A percentile compares a stretch with the other conserved stretches of the same genome.
These are phyloP conservation scores for Eilema caniola DNA, from an alignment of 2,888 invertebrate species.

Conservation along the genomic window DNA sequence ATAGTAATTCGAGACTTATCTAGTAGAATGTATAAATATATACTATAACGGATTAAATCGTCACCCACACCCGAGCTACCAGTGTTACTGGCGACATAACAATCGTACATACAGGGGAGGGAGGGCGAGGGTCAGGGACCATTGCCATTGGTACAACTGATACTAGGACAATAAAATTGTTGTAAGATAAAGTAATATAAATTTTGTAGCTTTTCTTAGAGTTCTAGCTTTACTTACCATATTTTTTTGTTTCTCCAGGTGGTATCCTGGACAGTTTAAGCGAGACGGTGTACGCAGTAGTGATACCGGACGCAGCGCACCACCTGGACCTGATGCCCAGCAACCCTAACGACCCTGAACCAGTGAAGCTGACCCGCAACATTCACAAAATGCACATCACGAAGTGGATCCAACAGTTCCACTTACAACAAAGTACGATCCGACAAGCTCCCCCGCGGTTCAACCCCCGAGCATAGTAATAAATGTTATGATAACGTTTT, in stretches of 20 bases:
- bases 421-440: conserved; percentile 26
- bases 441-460: conserved; percentile 16
- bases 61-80: background rate
- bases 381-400: conserved; percentile 88
- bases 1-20: too few species aligned
- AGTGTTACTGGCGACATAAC: background rate
- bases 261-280: conserved; percentile 92
- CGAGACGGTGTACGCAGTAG: conserved; percentile 88
- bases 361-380: conserved; percentile 88
- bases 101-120: too few species aligned
- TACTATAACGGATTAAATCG: too few species aligned
- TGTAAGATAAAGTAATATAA: background rate
- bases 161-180: background rate
- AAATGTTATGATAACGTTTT: background rate
- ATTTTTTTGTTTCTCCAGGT: conserved; percentile 56
- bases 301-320: conserved; percentile 94
- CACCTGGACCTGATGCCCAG: conserved; percentile 93
- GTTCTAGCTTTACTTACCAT: too few species aligned
- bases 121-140: too few species aligned
- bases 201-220: too few species aligned
- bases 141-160: too few species aligned
- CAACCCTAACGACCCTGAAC: conserved; percentile 88
- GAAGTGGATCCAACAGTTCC: conserved; percentile 84
- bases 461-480: background rate
- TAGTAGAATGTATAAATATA: too few species aligned